A percentile compares a stretch with the other conserved stretches of the same genome.
phyloP scores from a whole-genome alignment of 2,113 vertebrate species.

The Meles meles region DNA sequence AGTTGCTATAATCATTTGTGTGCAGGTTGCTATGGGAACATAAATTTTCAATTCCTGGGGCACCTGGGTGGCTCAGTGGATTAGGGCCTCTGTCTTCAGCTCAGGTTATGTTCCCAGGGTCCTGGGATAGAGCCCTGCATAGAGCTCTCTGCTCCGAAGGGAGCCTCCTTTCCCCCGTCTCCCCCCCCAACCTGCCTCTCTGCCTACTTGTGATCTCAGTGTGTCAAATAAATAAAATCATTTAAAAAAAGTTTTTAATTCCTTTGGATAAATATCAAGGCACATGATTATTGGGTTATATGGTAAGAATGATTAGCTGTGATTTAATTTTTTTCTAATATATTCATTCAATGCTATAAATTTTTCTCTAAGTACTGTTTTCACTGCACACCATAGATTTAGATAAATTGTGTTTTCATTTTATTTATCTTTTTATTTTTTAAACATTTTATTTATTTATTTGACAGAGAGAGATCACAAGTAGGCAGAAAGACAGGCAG shows the following conservation, averaged over 20 bases:
- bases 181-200: too few relatives aligned
- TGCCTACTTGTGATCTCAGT: too few relatives aligned
- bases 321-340: neutral
- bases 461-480: too few relatives aligned
- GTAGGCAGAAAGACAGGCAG: too few relatives aligned
- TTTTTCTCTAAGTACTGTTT: neutral
- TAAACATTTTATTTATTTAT: neutral
- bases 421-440: neutral
- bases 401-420: neutral
- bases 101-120: too few relatives aligned
- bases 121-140: too few relatives aligned
- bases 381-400: neutral
- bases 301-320: neutral
- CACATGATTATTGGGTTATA: neutral
- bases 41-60: neutral
- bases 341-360: neutral
- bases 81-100: too few relatives aligned
- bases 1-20: neutral
- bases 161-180: too few relatives aligned
- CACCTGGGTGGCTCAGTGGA: too few relatives aligned
- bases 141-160: too few relatives aligned
- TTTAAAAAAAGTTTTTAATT: neutral
- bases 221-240: too few relatives aligned
- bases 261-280: neutral
- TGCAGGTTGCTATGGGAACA: neutral